phyloP scores from a whole-genome alignment of 2,113 vertebrate genomes.

The Mesocricetus auratus region DNA sequence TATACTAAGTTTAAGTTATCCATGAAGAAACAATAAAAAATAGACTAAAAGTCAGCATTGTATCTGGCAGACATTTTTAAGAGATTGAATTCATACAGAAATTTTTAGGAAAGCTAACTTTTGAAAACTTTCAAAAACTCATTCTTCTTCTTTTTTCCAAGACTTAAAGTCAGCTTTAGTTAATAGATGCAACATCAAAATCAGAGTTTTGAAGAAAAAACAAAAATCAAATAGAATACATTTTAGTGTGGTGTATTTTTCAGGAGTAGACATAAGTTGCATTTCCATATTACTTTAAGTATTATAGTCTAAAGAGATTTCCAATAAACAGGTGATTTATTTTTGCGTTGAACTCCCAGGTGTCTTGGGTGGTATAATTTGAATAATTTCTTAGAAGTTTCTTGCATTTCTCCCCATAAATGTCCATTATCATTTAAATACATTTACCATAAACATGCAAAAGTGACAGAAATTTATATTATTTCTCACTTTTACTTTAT shows the following conservation, averaged over 20 bases:
- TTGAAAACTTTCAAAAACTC: neutral
- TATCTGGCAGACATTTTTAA: neutral
- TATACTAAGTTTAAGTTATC: conserved; percentile 19
- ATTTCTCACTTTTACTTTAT: neutral
- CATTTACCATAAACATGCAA: neutral
- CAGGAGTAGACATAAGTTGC: neutral
- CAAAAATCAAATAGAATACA: neutral
- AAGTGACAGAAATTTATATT: conserved; percentile 15
- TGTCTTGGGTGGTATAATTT: neutral
- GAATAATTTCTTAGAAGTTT: conserved; percentile 15
- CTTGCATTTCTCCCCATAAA: conserved; percentile 29
- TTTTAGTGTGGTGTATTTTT: neutral
- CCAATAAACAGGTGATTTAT: neutral
- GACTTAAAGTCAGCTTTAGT: neutral
- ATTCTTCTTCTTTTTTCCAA: neutral
- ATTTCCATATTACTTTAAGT: conserved; percentile 5
- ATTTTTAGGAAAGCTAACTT: neutral
- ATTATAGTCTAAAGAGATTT: neutral
- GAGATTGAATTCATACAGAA: neutral
- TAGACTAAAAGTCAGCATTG: conserved; percentile 26
- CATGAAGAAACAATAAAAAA: neutral
- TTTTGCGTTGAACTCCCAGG: neutral
- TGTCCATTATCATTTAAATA: neutral
- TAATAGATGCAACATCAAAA: neutral
- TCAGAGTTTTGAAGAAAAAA: neutral